phyloP scores from a whole-genome alignment of 2,113 vertebrate species.

The Arenaria interpres region DNA sequence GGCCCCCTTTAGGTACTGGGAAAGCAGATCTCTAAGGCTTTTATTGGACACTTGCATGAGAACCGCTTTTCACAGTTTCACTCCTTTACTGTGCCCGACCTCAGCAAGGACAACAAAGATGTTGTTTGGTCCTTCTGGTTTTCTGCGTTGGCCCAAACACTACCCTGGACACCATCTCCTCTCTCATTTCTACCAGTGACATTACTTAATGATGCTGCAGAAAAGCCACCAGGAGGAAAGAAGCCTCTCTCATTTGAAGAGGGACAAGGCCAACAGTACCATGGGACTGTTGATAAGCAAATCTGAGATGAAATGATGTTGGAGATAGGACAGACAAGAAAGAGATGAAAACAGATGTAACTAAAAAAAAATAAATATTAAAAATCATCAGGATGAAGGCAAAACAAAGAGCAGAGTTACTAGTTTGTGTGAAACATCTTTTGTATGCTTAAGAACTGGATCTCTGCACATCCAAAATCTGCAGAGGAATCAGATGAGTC shows the following conservation, averaged over 20 bases:
- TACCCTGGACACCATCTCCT: neutral
- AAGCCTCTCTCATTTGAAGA: neutral
- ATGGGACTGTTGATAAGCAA: neutral
- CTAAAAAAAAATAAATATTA: neutral
- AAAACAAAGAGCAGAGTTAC: neutral
- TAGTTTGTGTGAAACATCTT: neutral
- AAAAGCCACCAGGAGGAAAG: neutral
- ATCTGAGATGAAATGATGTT: neutral
- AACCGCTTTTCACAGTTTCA: neutral
- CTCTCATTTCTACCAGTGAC: neutral
- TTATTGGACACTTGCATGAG: neutral
- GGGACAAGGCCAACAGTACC: neutral
- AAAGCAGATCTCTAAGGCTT: neutral
- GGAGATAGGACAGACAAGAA: neutral
- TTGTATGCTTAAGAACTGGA: neutral
- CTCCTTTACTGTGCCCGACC: neutral
- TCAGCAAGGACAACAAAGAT: neutral
- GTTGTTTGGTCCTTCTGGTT: neutral
- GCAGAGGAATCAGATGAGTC: neutral
- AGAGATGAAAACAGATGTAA: neutral
- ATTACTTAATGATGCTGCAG: neutral
- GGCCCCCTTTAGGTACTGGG: neutral
- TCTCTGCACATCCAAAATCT: neutral
- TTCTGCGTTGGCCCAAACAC: accelerated
- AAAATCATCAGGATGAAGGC: neutral